Base-by-base conservation (phyloP, 2,113 vertebrate species). In the Pseudorectes ferrugineus region DNA sequence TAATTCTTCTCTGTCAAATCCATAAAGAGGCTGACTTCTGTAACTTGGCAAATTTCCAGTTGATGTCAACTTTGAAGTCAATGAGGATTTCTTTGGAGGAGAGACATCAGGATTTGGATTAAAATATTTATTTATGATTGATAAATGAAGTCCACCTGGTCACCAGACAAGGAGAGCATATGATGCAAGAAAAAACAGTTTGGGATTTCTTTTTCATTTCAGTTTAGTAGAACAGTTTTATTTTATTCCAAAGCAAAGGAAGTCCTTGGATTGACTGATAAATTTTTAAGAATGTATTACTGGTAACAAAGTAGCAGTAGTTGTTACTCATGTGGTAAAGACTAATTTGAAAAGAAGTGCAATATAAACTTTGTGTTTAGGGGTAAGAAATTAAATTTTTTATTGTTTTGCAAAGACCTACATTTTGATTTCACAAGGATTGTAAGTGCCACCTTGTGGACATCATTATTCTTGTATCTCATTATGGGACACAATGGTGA, bases 401-500 rank as follows among this genome's bases (percentile, higher is more conserved):
- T 12, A 4, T 67, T 58, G 22, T 82, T 28, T 55, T 61, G 6
- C 1, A 0, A 18, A 38, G 42, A 15, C 33, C 19, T 49, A 11
- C 29, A 7, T 65, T 77, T 63, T 61, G 40, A 49, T 72, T 88
- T 87, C 78, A 48, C 3, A 5, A 96, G 93, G 89, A 36, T 95
- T 96, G 0, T 90, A 97, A 85, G 94, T 97, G 93, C 96, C 96
- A 96, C 92, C 97, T 97, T 96, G 96, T 96, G 97, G 97, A 89
- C 83, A 75, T 81, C 75, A n/a, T 74, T 70, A 45, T 76, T 90
- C 61, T 45, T 57, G 26, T 71, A 11, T 46, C 29, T 92, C 1
- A 1, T 70, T 76, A 25, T 4, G 51, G 70, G 33, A 45, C 72
- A 23, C 14, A 66, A 18, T 48, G 29, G 7, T 68, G 61, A 74